Percentiles rank a stretch among this genome's conserved stretches.
Evolutionary conservation across 2,113 vertebrate genomes (phyloP).

Genomic region (Grus americana): DNA sequence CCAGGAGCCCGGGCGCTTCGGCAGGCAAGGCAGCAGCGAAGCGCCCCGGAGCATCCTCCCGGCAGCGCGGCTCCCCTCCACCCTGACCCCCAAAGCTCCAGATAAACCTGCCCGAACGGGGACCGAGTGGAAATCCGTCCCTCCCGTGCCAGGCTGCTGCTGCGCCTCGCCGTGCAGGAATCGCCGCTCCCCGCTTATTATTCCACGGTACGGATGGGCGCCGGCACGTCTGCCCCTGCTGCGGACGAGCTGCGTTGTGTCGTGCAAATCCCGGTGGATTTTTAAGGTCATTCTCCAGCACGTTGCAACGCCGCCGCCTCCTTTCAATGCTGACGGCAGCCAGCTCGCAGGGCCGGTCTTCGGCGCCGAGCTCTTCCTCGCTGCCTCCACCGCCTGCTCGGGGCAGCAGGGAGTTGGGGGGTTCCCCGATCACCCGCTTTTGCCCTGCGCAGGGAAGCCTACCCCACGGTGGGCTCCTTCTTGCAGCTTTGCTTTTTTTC

Average conservation of each 20-base stretch:
- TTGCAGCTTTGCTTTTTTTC: not conserved
- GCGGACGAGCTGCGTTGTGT: not conserved
- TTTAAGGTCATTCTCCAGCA: not conserved
- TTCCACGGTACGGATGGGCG: not conserved
- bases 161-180: accelerated
- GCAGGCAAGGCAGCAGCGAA: not conserved
- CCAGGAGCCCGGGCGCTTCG: not conserved
- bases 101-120: not conserved
- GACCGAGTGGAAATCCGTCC: not conserved
- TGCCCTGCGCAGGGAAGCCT: not conserved
- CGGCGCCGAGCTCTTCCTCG: not conserved
- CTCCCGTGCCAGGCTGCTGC: not conserved
- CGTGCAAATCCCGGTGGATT: not conserved
- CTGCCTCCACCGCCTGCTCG: accelerated
- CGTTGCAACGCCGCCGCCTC: not conserved
- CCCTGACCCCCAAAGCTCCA: not conserved
- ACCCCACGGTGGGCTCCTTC: not conserved
- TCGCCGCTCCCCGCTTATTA: not conserved
- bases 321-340: not conserved
- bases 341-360: not conserved
- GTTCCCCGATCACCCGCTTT: not conserved
- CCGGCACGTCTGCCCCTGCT: not conserved
- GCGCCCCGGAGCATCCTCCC: not conserved
- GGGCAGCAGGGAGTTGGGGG: not conserved
- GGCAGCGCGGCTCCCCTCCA: not conserved